phyloP scores from a whole-genome alignment of 1,140 invertebrate genomes.

The Cherax destructor region DNA sequence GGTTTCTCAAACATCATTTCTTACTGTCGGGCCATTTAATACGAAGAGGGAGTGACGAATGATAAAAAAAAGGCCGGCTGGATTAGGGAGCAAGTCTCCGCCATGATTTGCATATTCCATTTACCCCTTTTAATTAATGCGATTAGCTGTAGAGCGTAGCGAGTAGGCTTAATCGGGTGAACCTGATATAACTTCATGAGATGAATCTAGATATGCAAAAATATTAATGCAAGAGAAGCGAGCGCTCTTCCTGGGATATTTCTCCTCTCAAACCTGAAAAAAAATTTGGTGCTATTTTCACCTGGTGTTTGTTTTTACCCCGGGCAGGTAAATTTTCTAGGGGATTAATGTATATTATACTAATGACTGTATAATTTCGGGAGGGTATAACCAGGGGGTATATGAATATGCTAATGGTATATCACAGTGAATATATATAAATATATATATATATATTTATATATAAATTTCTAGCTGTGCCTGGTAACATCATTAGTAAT shows the following conservation, averaged over 20 bases:
- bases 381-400: neutral
- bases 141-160: conserved; percentile 63
- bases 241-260: neutral
- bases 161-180: conserved; percentile 67
- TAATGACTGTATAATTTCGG: conserved; percentile 26
- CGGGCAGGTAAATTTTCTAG: conserved; percentile 9
- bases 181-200: conserved; percentile 67
- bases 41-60: neutral
- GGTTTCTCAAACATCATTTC: neutral
- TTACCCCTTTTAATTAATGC: conserved; percentile 71
- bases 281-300: neutral
- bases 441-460: conserved; percentile 2
- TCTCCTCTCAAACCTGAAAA: neutral
- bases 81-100: conserved; percentile 39
- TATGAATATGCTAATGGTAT: conserved; percentile 36
- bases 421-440: neutral
- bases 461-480: too few relatives aligned
- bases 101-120: conserved; percentile 69
- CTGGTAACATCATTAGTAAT: conserved; percentile 22
- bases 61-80: conserved; percentile 18
- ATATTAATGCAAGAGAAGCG: conserved; percentile 56
- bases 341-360: conserved; percentile 13
- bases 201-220: conserved; percentile 70
- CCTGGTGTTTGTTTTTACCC: neutral
- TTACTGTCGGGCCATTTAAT: neutral